Evolutionary conservation across 2,888 invertebrate genomes (phyloP).

Genomic region (Lithophane semibrunnea): DNA sequence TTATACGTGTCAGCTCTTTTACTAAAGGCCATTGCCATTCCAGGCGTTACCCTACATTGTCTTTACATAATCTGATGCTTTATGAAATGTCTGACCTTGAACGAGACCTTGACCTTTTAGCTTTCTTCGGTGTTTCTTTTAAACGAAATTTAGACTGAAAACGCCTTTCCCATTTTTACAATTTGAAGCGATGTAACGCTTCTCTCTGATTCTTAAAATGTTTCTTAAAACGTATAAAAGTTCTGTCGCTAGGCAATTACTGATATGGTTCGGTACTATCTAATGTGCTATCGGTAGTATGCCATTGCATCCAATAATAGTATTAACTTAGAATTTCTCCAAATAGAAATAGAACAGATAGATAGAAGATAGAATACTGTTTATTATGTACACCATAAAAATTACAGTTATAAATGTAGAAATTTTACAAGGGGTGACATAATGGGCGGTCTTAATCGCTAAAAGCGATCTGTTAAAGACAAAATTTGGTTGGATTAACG

Average conservation of each 20-base stretch:
- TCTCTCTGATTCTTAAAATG: background rate
- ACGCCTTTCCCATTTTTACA: background rate
- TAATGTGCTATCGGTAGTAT: background rate
- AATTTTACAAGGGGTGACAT: no score
- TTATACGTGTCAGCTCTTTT: slow-evolving; percentile 22
- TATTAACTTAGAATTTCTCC: no score
- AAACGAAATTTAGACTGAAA: background rate
- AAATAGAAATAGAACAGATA: no score
- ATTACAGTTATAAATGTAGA: no score
- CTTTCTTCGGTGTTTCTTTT: slow-evolving; percentile 3
- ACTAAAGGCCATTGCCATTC: background rate
- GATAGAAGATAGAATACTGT: no score
- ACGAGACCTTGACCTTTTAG: slow-evolving; percentile 1
- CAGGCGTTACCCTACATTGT: slow-evolving; percentile 4
- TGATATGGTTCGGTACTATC: background rate
- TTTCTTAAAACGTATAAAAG: background rate
- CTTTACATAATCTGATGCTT: slow-evolving; percentile 28
- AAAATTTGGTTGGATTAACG: no score
- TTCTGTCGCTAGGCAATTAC: background rate
- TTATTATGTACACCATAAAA: no score
- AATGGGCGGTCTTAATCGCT: no score
- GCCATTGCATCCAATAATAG: background rate
- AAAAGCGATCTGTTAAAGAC: no score
- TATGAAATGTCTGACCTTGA: slow-evolving; percentile 6
- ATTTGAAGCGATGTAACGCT: slow-evolving; percentile 1